phyloP scores from a whole-genome alignment of 2,113 vertebrate species.

The Hemiprocne comata region DNA sequence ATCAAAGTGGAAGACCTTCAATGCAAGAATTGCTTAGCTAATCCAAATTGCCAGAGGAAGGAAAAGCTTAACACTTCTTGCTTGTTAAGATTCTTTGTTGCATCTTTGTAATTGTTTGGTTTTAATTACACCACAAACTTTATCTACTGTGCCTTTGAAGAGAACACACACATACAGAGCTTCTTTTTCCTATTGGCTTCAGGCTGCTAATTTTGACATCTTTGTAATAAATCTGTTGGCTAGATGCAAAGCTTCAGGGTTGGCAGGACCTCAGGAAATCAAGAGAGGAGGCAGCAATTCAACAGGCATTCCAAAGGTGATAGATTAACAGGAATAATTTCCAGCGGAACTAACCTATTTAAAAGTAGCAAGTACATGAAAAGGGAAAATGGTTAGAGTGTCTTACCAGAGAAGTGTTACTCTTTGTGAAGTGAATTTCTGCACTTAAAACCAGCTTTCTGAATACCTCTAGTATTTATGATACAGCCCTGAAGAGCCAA shows the following conservation, averaged over 20 bases:
- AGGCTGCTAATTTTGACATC: conserved; percentile 68
- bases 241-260: conserved; percentile 45
- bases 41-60: not conserved
- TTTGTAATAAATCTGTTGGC: conserved; percentile 67
- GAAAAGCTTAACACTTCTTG: not conserved
- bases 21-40: not conserved
- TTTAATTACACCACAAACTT: not conserved
- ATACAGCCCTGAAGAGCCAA: not conserved
- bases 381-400: conserved; percentile 13
- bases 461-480: conserved; percentile 10
- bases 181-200: conserved; percentile 11
- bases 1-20: not conserved
- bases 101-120: conserved; percentile 34
- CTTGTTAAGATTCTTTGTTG: not conserved
- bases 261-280: conserved; percentile 57
- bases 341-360: conserved; percentile 11
- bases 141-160: conserved; percentile 4
- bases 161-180: conserved; percentile 1
- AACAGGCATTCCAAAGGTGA: not conserved
- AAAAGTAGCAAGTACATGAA: conserved; percentile 6
- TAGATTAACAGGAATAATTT: conserved; percentile 10
- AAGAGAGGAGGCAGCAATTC: conserved; percentile 50
- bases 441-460: conserved; percentile 27
- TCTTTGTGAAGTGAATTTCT: conserved; percentile 45
- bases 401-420: conserved; percentile 43